Evolutionary conservation across 2,888 invertebrate species (phyloP), one percentile per base, ranked within the genome.

Genomic region (Lamellibrachia columna): DNA sequence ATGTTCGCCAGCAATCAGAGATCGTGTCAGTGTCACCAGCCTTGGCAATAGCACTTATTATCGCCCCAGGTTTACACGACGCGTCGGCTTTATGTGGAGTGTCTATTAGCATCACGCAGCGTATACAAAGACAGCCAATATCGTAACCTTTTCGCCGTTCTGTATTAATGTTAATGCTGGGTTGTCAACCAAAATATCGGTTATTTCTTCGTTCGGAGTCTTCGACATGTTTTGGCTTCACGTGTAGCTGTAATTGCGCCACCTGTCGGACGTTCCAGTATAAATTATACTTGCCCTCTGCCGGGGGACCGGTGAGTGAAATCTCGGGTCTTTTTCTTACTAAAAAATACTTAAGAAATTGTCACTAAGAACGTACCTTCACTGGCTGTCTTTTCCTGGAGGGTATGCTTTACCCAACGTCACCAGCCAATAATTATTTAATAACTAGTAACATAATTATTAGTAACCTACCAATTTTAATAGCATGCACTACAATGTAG

Each of bases 201-300:
- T n/a, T 75, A 75, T 75, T 75, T 75, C 75, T 75, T 75, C 75
- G 22, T 75, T 75, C 11, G 6, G 75, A n/a, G 6, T 75, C 6
- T 75, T 11, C 75, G 75, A 75, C 75, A 75, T 75, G 22, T 22
- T 22, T 11, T 22, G 15, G 22, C 75, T n/a, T 22, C 75, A 75
- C 22, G 75, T 15, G 58, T 58, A 8, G 8, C 15, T 11, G 8
- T 58, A 58, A 58, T 58, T 58, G 58, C 22, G 75, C 22, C 75
- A 11, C 75, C 75, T 75, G 15, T 75, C 75, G 75, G 75, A 75
- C 22, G n/a, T 75, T 75, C 6, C 2, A 40, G 90, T 90, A 28
- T 91, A 91, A 53, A 53, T 91, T 91, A 91, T 53, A 40, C 40
- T 40, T n/a, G 75, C 75, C 75, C 22, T 22, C 75, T 75, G 75